Percentiles rank a stretch among this genome's conserved stretches.
phyloP scores from a whole-genome alignment of 1,140 invertebrate genomes.

The Littorina saxatilis region DNA sequence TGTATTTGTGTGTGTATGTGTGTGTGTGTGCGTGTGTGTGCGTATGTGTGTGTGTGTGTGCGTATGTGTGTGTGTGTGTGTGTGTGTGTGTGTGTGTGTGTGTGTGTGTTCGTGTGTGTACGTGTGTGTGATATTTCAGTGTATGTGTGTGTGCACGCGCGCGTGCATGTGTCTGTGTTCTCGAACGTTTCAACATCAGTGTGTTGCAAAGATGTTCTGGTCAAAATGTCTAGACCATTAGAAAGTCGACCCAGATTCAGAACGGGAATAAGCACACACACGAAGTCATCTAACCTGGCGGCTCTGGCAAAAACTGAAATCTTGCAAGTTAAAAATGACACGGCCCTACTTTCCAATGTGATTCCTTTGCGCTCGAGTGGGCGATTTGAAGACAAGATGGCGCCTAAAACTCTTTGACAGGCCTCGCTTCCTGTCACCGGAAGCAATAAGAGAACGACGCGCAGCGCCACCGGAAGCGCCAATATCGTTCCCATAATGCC shows the following conservation, averaged over 20 bases:
- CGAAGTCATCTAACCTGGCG: too few species aligned
- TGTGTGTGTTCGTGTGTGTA: slow-evolving; percentile 31
- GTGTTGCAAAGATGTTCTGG: too few species aligned
- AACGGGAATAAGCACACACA: too few species aligned
- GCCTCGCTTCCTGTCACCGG: slow-evolving; percentile 29
- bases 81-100: slow-evolving; percentile 19
- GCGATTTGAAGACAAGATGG: slow-evolving; percentile 18
- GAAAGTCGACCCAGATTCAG: too few species aligned
- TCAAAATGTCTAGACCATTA: too few species aligned
- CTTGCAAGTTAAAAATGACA: too few species aligned
- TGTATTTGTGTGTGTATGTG: slow-evolving; percentile 14
- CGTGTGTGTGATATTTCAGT: slow-evolving; percentile 32
- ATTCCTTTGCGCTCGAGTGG: too few species aligned
- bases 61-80: slow-evolving; percentile 5
- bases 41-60: slow-evolving; percentile 21
- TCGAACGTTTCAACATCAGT: too few species aligned
- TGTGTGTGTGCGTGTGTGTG: neutral
- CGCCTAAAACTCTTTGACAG: slow-evolving; percentile 30
- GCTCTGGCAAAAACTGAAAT: too few species aligned
- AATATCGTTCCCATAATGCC: slow-evolving; percentile 40
- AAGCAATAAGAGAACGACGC: slow-evolving; percentile 39
- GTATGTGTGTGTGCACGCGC: slow-evolving; percentile 17
- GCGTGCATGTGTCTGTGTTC: neutral
- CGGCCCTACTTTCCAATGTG: too few species aligned
- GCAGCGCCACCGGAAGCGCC: slow-evolving; percentile 32